Percentiles rank a stretch among this genome's conserved stretches.
Evolutionary conservation across 2,797 vertebrate genomes (phyloP).

Genomic region (Harpagifer antarcticus): DNA sequence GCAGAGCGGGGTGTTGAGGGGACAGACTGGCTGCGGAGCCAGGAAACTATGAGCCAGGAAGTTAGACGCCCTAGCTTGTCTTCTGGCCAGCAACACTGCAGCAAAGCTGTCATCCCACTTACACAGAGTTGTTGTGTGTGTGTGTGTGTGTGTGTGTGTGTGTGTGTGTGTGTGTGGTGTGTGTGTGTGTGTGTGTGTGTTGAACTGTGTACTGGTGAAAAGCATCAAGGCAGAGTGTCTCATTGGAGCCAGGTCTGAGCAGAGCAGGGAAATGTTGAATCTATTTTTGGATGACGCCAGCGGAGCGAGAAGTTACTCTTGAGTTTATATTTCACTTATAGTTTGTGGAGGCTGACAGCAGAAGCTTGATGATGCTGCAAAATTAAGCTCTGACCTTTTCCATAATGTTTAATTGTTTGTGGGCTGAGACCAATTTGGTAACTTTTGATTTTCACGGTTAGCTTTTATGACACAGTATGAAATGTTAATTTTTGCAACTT

Average conservation of each 20-base stretch:
- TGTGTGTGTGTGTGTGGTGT: neutral
- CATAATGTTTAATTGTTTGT: neutral
- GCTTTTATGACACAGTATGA: neutral
- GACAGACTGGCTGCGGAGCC: conserved; percentile 56
- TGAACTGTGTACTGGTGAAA: conserved; percentile 24
- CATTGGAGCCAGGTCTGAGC: conserved; percentile 45
- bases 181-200: conserved; percentile 36
- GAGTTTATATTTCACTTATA: conserved; percentile 9
- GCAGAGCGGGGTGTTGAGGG: conserved; percentile 42
- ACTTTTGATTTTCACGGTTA: neutral
- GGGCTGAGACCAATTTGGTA: neutral
- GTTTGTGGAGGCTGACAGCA: conserved; percentile 14
- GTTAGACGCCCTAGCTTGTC: conserved; percentile 66
- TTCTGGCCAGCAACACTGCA: conserved; percentile 57
- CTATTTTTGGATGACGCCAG: conserved; percentile 50
- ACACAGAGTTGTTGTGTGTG: conserved; percentile 42
- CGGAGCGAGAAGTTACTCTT: conserved; percentile 18
- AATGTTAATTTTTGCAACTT: neutral
- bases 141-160: no score
- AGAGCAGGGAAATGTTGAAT: conserved; percentile 27
- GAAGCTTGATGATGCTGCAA: neutral
- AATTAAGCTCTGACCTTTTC: conserved; percentile 3
- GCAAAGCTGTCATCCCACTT: conserved; percentile 70
- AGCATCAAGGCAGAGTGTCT: conserved; percentile 37
- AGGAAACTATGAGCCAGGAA: conserved; percentile 58